phyloP scores from a whole-genome alignment of 2,113 vertebrate species.

The Sakesphorus luctuosus region DNA sequence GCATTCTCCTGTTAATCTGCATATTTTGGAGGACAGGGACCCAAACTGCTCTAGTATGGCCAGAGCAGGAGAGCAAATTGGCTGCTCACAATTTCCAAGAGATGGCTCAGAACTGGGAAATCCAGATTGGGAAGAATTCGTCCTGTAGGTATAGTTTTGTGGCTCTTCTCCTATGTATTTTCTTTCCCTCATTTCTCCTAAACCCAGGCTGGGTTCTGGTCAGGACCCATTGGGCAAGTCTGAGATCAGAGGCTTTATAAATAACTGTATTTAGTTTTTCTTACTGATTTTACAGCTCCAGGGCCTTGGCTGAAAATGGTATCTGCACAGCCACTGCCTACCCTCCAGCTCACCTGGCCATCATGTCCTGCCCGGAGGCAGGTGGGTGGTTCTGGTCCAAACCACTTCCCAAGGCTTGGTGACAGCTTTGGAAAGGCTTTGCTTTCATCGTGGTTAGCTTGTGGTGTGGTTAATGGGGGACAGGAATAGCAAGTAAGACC shows the following conservation, averaged over 20 bases:
- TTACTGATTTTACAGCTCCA: background rate
- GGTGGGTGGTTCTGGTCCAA: background rate
- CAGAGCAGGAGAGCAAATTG: background rate
- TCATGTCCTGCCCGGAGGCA: background rate
- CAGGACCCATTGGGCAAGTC: background rate
- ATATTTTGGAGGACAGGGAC: background rate
- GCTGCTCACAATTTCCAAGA: background rate
- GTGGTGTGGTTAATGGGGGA: background rate
- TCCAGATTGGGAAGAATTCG: background rate
- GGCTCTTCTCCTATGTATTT: background rate
- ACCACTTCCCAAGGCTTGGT: background rate
- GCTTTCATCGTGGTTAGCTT: background rate
- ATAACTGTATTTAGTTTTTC: background rate
- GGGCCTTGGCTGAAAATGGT: background rate
- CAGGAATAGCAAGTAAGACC: background rate
- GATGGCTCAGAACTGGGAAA: background rate
- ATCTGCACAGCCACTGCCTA: background rate
- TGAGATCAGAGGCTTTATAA: background rate
- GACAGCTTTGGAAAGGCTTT: background rate
- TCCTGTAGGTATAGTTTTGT: background rate
- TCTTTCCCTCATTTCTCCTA: background rate
- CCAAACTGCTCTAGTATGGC: fast-evolving
- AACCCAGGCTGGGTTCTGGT: background rate
- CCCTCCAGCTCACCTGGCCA: background rate
- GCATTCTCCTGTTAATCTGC: background rate